phyloP scores from a whole-genome alignment of 2,797 vertebrate species.

The Knipowitschia caucasica region DNA sequence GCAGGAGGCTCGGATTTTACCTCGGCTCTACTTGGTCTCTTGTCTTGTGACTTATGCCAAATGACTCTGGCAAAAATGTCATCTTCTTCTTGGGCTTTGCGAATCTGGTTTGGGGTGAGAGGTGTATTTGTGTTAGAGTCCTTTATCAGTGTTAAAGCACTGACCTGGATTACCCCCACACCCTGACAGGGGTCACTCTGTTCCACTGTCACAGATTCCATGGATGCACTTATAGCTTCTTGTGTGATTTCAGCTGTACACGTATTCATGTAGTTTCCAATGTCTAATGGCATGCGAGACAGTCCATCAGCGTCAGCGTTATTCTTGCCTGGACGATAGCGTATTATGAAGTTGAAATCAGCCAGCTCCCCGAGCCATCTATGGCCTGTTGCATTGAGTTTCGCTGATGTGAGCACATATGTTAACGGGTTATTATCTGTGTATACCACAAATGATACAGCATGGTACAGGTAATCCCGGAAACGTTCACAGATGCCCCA shows the following conservation, averaged over 20 bases:
- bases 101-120: background rate
- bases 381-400: background rate
- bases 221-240: background rate
- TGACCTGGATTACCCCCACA: slow-evolving; percentile 12
- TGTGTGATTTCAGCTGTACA: background rate
- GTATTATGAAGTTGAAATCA: slow-evolving; percentile 4
- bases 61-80: slow-evolving; percentile 13
- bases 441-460: too few species aligned
- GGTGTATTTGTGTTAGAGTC: background rate
- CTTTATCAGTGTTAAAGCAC: slow-evolving; percentile 9
- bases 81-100: background rate
- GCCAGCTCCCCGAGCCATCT: too few species aligned
- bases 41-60: slow-evolving; percentile 17
- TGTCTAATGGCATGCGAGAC: background rate
- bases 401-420: too few species aligned
- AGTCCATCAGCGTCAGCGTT: background rate
- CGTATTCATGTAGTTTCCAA: background rate
- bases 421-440: too few species aligned
- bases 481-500: too few species aligned
- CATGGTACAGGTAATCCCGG: too few species aligned
- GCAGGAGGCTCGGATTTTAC: slow-evolving; percentile 5
- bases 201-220: background rate
- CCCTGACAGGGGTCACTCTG: too few species aligned
- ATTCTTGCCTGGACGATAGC: slow-evolving; percentile 8
- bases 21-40: slow-evolving; percentile 5